phyloP scores from a whole-genome alignment of 2,888 invertebrate genomes.

The Epinotia brunnichana region DNA sequence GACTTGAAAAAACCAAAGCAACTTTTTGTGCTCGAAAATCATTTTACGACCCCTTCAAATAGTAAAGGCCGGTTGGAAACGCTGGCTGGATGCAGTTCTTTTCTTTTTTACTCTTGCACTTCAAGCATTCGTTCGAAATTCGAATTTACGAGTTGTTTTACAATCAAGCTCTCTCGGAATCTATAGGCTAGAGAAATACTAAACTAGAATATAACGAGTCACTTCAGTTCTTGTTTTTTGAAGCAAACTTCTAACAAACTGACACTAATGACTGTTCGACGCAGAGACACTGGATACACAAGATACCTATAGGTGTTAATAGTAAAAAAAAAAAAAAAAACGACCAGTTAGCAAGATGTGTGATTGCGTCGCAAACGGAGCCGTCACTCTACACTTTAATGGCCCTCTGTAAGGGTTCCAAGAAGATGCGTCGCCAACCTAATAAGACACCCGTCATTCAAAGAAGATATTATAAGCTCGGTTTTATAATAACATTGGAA shows the following conservation, averaged over 20 bases:
- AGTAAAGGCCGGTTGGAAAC: slow-evolving; percentile 68
- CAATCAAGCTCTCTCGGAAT: slow-evolving; percentile 9
- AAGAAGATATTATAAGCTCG: slow-evolving; percentile 25
- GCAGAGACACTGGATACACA: slow-evolving; percentile 4
- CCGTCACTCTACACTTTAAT: slow-evolving; percentile 69
- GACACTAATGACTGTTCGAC: slow-evolving; percentile 1
- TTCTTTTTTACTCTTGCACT: slow-evolving; percentile 39
- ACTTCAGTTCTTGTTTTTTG: not conserved
- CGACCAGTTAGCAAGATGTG: slow-evolving; percentile 42
- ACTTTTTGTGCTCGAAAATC: slow-evolving; percentile 77
- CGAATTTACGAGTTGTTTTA: slow-evolving; percentile 36
- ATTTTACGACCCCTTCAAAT: slow-evolving; percentile 80
- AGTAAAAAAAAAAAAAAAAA: slow-evolving; percentile 35
- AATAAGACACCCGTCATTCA: slow-evolving; percentile 41
- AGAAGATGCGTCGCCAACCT: slow-evolving; percentile 60
- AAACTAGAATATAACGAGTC: not conserved
- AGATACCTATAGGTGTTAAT: slow-evolving; percentile 20
- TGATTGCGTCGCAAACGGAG: slow-evolving; percentile 54
- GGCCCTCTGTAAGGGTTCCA: slow-evolving; percentile 70
- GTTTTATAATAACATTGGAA: not conserved
- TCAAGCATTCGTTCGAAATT: slow-evolving; percentile 31
- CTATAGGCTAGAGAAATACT: slow-evolving; percentile 2
- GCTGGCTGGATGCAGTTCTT: slow-evolving; percentile 36
- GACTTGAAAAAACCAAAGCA: slow-evolving; percentile 79
- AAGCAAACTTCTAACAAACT: not conserved